Conservation (phyloP, 2,113 vertebrate genomes). For the Blennius ocellaris region DNA sequence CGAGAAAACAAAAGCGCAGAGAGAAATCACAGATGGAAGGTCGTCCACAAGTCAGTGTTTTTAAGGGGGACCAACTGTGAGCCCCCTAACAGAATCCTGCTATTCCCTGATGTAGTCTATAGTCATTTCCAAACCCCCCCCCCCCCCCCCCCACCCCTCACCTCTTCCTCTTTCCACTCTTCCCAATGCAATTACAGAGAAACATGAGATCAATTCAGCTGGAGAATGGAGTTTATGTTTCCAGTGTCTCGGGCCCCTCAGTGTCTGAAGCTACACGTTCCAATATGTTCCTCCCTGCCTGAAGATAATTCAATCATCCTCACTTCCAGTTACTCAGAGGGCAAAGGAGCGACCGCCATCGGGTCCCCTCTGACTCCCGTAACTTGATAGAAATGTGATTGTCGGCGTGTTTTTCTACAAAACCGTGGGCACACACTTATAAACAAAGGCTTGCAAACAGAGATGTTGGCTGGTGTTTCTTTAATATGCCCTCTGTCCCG, state of each 20-base stretch:
- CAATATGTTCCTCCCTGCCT: constrained; percentile 64
- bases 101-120: constrained; percentile 46
- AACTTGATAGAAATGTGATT: constrained; percentile 68
- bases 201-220: constrained; percentile 68
- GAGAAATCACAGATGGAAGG: too few species aligned
- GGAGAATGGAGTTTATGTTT: constrained; percentile 65
- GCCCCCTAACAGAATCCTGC: constrained; percentile 22
- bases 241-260: constrained; percentile 40
- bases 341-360: constrained; percentile 45
- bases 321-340: constrained; percentile 67
- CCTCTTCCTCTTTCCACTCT: constrained; percentile 31
- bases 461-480: neutral
- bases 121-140: constrained; percentile 24
- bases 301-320: constrained; percentile 71
- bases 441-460: constrained; percentile 12
- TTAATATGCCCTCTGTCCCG: constrained; percentile 22
- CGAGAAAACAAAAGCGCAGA: neutral
- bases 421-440: constrained; percentile 17
- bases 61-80: constrained; percentile 20
- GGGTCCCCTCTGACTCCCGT: constrained; percentile 49
- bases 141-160: neutral
- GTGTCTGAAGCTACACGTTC: constrained; percentile 56
- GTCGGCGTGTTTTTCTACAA: constrained; percentile 23
- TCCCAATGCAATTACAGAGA: constrained; percentile 70
- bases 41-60: neutral